Evolutionary conservation across 2,797 vertebrate species (phyloP).

Genomic region (Phalloptychus januarius): DNA sequence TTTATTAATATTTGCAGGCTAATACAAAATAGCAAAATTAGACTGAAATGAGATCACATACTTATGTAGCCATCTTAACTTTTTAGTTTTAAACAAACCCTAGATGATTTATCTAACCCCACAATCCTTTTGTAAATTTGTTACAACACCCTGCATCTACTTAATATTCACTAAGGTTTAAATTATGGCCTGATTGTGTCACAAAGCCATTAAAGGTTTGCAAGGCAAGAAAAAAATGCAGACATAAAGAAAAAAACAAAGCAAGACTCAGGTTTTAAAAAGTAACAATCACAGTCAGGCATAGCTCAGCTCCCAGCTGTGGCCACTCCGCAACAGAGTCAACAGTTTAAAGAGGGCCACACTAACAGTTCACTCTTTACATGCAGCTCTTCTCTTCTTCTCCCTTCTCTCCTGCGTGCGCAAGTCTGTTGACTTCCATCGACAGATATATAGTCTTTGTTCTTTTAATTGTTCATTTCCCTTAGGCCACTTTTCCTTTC

Average conservation of each 20-base stretch:
- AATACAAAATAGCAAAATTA: background rate
- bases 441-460: background rate
- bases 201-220: background rate
- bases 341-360: constrained; percentile 5
- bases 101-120: background rate
- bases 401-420: background rate
- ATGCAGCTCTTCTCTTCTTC: background rate
- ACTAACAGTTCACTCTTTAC: background rate
- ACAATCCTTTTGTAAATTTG: background rate
- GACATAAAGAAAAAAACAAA: background rate
- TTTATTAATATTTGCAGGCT: background rate
- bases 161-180: constrained; percentile 11
- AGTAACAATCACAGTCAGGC: background rate
- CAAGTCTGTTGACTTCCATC: background rate
- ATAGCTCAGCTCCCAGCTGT: constrained; percentile 11
- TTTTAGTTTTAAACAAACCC: background rate
- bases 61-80: background rate
- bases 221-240: background rate
- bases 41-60: background rate
- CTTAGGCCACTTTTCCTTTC: background rate
- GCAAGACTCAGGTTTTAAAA: background rate
- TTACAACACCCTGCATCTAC: background rate
- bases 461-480: background rate
- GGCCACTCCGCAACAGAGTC: constrained; percentile 10
- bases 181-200: constrained; percentile 16